Evolutionary conservation across 2,888 invertebrate species (phyloP).

Genomic region (Epirrita christyi): DNA sequence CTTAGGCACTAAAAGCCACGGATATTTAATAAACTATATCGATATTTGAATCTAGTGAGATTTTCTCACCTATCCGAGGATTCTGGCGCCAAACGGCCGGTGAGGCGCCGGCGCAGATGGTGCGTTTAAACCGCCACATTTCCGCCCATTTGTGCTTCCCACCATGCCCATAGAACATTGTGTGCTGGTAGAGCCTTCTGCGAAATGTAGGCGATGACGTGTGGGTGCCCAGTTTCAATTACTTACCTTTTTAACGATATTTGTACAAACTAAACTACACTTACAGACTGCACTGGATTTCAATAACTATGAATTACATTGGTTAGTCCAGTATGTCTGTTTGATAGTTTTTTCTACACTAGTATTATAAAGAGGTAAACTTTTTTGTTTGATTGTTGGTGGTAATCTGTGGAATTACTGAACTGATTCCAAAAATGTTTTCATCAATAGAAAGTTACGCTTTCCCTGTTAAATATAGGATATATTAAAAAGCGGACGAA

Average conservation of each 20-base stretch:
- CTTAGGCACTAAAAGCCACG: constrained; percentile 39
- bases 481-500: too few species aligned
- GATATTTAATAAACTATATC: constrained; percentile 32
- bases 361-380: too few species aligned
- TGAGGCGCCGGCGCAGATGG: constrained; percentile 74
- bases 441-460: too few species aligned
- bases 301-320: neutral
- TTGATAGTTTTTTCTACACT: too few species aligned
- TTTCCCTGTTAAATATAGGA: too few species aligned
- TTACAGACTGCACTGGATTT: neutral
- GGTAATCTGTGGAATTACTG: too few species aligned
- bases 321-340: too few species aligned
- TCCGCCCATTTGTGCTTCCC: constrained; percentile 77
- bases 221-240: constrained; percentile 67
- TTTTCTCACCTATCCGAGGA: constrained; percentile 72
- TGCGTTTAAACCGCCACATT: constrained; percentile 49
- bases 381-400: too few species aligned
- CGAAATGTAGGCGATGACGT: constrained; percentile 70
- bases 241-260: constrained; percentile 70
- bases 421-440: too few species aligned
- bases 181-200: constrained; percentile 53
- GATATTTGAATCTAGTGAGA: constrained; percentile 58
- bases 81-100: constrained; percentile 63
- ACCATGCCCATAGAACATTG: constrained; percentile 63
- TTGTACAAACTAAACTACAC: constrained; percentile 34